A percentile compares a stretch with the other conserved stretches of the same genome.
Evolutionary conservation across 2,888 invertebrate species (phyloP).

Genomic region (Autographa pulchrina): DNA sequence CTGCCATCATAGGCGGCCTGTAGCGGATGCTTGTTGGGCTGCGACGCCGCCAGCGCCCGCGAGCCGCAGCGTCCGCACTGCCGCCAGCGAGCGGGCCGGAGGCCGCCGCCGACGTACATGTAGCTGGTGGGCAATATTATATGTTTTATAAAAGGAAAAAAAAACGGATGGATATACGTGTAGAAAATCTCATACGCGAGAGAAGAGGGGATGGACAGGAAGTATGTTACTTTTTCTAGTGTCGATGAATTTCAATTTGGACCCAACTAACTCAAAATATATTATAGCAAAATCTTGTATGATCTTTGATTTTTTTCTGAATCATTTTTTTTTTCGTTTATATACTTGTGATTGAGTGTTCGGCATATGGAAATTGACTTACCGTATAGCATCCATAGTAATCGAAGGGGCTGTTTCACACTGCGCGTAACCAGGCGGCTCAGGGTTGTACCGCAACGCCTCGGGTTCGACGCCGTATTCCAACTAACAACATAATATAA

Average conservation of each 20-base stretch:
- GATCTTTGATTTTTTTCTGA: too few species aligned
- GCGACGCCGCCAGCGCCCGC: slow-evolving; percentile 69
- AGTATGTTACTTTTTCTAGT: too few species aligned
- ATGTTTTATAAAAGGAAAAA: not conserved
- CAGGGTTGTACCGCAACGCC: slow-evolving; percentile 91
- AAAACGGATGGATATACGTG: too few species aligned
- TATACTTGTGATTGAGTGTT: too few species aligned
- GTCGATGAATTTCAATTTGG: too few species aligned
- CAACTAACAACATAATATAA: slow-evolving; percentile 84
- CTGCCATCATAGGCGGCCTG: slow-evolving; percentile 78
- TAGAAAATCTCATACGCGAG: too few species aligned
- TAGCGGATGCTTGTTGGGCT: slow-evolving; percentile 70
- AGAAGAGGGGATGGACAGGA: too few species aligned
- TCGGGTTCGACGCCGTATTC: slow-evolving; percentile 95
- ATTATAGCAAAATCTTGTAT: too few species aligned
- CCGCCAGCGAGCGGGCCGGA: slow-evolving; percentile 72
- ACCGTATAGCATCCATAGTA: slow-evolving; percentile 91
- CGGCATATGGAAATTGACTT: not conserved
- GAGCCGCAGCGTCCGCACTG: slow-evolving; percentile 80
- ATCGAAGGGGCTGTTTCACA: slow-evolving; percentile 88
- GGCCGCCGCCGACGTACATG: slow-evolving; percentile 83
- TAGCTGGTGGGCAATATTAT: slow-evolving; percentile 66
- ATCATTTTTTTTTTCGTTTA: too few species aligned
- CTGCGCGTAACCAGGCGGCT: slow-evolving; percentile 89
- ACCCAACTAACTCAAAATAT: too few species aligned